Base-by-base conservation (phyloP, 2,113 vertebrate species). In the Gavia stellata region DNA sequence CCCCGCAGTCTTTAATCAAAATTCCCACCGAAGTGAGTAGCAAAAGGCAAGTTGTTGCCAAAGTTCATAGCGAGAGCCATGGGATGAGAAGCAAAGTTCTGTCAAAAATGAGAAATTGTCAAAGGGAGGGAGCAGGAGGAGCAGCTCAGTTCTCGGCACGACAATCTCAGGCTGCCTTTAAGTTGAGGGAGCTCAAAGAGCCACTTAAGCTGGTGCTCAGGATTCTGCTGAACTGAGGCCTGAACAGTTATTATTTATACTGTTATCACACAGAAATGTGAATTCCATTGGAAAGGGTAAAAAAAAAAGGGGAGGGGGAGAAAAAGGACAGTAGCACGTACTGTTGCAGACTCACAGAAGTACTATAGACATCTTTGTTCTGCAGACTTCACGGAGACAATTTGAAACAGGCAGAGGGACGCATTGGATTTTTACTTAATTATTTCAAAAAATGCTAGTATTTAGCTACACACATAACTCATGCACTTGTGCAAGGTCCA, bases 61-160 rank as follows among this genome's bases (percentile, higher is more conserved):
- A 82, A 92, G 94, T 88, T 94, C 96, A 92, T 6, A 79, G 81
- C 0, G 0, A 96, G 70, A 90, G 31, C 63, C 81, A 70, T 62
- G 78, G 86, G 89, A 94, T 77, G 66, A 88, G 94, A 91, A 85
- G 74, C 53, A 92, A 97, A 95, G 49, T 67, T 88, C 91, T 92
- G 91, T 94, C 91, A 95, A 45, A 87, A 82, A 96, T 89, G 83
- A 97, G 92, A 50, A 82, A 94, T 53, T 53, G 31, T 45, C 29
- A 91, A 42, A 63, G 36, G 85, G 74, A 81, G 50, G n/a, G 77
- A 93, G 84, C 73, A 82, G 77, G 53, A 97, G 81, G 53, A 94
- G 58, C 2, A 2, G 53, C 45, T 26, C 0, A 1, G 25, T 66
- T 87, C 92, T 92, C 17, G 0, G 58, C 52, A 89, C 2, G 2